These are phyloP conservation scores for Eleutherodactylus coqui DNA, from an alignment of 2,797 vertebrate genomes.

Conservation along the genomic window DNA sequence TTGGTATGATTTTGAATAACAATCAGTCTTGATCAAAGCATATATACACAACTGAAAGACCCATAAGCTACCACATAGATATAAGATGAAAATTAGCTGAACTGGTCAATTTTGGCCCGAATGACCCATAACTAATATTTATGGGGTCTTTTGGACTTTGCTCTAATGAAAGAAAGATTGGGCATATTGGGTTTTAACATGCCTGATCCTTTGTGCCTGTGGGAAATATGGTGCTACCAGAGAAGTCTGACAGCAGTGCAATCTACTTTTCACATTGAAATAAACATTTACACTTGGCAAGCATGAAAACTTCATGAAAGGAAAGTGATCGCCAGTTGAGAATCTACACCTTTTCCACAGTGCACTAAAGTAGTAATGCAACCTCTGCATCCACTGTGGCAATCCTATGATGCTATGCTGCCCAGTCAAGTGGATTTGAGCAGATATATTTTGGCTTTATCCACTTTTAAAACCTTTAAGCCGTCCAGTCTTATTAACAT, in stretches of 20 bases:
- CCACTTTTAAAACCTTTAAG: not conserved
- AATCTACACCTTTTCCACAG: not conserved
- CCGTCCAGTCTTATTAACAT: not conserved
- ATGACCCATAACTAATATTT: not conserved
- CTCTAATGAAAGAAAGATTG: not conserved
- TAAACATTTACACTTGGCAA: not conserved
- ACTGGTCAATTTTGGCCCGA: not conserved
- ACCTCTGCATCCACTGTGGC: not conserved
- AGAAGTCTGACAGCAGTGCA: too few relatives aligned
- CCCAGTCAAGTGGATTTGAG: not conserved
- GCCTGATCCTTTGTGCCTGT: too few relatives aligned
- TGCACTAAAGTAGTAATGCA: not conserved
- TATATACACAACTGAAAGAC: not conserved
- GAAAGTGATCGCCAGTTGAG: not conserved
- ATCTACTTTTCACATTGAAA: not conserved
- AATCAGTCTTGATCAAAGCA: not conserved
- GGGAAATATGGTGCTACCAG: too few relatives aligned
- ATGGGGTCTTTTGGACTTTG: not conserved
- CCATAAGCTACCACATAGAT: not conserved
- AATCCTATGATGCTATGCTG: not conserved
- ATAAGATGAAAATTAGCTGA: not conserved
- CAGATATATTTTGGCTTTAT: not conserved
- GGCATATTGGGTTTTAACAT: not conserved
- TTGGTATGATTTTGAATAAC: not conserved
- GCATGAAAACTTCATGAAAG: not conserved